Conservation (phyloP, 2,113 vertebrate genomes). For the Tenrec ecaudatus region DNA sequence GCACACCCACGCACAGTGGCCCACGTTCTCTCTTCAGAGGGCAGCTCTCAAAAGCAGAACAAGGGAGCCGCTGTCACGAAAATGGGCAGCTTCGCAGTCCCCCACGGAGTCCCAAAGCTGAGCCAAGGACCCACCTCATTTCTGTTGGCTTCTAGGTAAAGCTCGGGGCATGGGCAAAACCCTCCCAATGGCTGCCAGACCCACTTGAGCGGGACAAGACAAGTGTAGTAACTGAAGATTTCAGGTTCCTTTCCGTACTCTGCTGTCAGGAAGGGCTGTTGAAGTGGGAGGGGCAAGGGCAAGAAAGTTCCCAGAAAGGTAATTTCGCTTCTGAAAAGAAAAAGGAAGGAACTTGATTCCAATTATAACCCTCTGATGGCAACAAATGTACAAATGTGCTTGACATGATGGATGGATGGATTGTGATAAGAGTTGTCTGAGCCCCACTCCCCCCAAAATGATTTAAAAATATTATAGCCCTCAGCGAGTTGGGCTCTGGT, state of each 20-base stretch:
- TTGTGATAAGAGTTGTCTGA: no score
- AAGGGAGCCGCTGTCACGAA: constrained; percentile 23
- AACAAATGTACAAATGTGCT: no score
- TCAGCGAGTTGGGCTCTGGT: not conserved
- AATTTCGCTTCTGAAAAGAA: not conserved
- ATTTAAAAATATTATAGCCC: no score
- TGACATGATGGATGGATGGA: no score
- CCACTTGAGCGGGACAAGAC: not conserved
- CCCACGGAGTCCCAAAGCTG: not conserved
- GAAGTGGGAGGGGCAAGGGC: not conserved
- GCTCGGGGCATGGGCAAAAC: not conserved
- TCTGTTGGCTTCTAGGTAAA: constrained; percentile 2
- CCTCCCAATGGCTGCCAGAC: fast-evolving
- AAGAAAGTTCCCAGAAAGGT: constrained; percentile 9
- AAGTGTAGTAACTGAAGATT: not conserved
- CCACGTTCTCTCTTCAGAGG: not conserved
- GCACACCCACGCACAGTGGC: not conserved
- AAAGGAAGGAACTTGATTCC: not conserved
- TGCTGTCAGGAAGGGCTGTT: not conserved
- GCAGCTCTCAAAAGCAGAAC: constrained; percentile 20
- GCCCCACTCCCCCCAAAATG: no score
- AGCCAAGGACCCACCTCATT: not conserved
- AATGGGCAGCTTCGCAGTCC: not conserved
- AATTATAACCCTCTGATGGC: no score
- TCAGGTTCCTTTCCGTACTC: not conserved